phyloP scores from a whole-genome alignment of 2,797 vertebrate species.

The Spea hammondii region DNA sequence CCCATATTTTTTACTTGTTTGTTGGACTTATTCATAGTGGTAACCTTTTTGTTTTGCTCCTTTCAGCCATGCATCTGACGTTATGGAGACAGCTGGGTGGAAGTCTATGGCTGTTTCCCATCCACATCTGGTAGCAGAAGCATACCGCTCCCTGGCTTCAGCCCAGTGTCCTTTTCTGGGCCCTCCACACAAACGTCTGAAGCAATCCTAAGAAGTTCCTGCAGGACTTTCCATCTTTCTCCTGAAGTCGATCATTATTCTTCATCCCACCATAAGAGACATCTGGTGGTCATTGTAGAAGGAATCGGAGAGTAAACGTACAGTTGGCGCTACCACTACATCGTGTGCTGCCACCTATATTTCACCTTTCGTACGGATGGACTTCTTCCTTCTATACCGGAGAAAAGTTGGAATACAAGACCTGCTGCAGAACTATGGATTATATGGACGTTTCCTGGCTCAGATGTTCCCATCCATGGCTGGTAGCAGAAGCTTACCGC shows the following conservation, averaged over 20 bases:
- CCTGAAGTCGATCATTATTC: constrained; percentile 46
- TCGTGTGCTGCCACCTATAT: no score
- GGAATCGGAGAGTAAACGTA: no score
- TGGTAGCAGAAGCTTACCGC: no score
- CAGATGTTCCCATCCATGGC: neutral
- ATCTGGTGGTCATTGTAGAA: no score
- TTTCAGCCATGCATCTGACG: constrained; percentile 89
- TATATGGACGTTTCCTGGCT: constrained; percentile 21
- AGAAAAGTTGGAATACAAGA: no score
- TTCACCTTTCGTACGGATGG: no score
- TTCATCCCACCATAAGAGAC: no score
- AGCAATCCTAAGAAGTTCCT: constrained; percentile 84
- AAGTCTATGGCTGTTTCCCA: constrained; percentile 97
- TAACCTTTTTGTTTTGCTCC: constrained; percentile 32
- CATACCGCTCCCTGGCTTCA: constrained; percentile 92
- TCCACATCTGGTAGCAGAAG: constrained; percentile 95
- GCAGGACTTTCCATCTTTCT: constrained; percentile 5
- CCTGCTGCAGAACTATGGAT: neutral
- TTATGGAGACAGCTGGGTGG: constrained; percentile 98
- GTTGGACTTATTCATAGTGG: no score
- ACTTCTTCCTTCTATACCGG: no score
- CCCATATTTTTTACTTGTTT: no score
- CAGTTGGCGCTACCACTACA: no score
- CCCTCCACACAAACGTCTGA: constrained; percentile 94
- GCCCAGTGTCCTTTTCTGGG: constrained; percentile 97